These are phyloP conservation scores for Empis livida DNA, from an alignment of 2,888 invertebrate genomes.

Conservation along the genomic window DNA sequence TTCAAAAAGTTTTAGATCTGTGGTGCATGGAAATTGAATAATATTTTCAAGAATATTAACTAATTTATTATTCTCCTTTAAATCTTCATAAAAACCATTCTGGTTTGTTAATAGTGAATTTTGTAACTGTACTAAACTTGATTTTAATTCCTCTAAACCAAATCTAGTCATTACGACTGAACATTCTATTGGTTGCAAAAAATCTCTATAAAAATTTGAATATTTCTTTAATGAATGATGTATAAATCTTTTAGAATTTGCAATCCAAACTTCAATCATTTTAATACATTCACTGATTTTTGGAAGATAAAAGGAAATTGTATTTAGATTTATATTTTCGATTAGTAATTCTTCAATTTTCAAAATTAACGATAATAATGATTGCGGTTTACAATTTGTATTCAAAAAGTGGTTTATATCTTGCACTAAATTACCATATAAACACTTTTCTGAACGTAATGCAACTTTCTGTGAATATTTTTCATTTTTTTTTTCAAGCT, in stretches of 20 bases:
- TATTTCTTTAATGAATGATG: slow-evolving; percentile 38
- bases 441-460: slow-evolving; percentile 26
- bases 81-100: slow-evolving; percentile 11
- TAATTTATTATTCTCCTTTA: slow-evolving; percentile 19
- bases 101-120: slow-evolving; percentile 1
- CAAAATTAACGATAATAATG: slow-evolving; percentile 19
- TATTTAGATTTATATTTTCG: background rate
- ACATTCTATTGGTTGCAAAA: slow-evolving; percentile 56
- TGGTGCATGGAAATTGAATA: slow-evolving; percentile 25
- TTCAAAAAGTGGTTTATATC: slow-evolving; percentile 29
- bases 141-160: slow-evolving; percentile 45
- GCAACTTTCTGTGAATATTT: slow-evolving; percentile 29
- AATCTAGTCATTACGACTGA: slow-evolving; percentile 54
- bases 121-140: slow-evolving; percentile 37
- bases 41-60: slow-evolving; percentile 23
- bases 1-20: slow-evolving; percentile 20
- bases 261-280: slow-evolving; percentile 29
- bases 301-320: slow-evolving; percentile 3
- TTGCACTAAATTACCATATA: slow-evolving; percentile 26
- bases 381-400: slow-evolving; percentile 27
- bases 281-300: slow-evolving; percentile 21
- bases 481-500: slow-evolving; percentile 16
- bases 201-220: slow-evolving; percentile 60
- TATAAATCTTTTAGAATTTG: slow-evolving; percentile 29
- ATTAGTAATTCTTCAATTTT: slow-evolving; percentile 6